phyloP scores from a whole-genome alignment of 2,888 invertebrate genomes.

The Lumbricus terrestris region DNA sequence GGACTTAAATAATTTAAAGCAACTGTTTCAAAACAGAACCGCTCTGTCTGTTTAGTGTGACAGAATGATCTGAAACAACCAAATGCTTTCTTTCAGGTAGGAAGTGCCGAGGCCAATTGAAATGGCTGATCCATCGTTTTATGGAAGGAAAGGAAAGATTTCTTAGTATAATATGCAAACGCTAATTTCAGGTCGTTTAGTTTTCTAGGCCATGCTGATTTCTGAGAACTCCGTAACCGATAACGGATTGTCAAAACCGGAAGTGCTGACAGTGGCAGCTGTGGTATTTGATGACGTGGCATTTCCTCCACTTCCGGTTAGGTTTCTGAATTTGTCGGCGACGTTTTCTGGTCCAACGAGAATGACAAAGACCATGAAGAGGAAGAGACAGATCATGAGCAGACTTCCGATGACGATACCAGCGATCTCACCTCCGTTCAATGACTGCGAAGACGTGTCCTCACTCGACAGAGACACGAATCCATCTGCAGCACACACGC shows the following conservation, averaged over 20 bases:
- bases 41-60: too few species aligned
- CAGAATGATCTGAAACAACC: too few species aligned
- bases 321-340: neutral
- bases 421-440: slow-evolving; percentile 26
- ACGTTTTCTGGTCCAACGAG: slow-evolving; percentile 14
- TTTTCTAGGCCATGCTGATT: neutral
- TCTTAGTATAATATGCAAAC: too few species aligned
- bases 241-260: slow-evolving; percentile 26
- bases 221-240: slow-evolving; percentile 1
- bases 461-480: slow-evolving; percentile 7
- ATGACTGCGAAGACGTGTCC: neutral
- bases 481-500: neutral
- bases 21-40: too few species aligned
- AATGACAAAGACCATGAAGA: slow-evolving; percentile 5
- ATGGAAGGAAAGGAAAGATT: too few species aligned
- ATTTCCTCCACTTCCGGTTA: neutral
- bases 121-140: too few species aligned
- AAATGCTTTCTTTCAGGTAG: too few species aligned
- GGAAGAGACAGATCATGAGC: slow-evolving; percentile 16
- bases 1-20: too few species aligned
- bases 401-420: slow-evolving; percentile 24
- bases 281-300: neutral
- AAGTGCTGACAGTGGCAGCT: neutral
- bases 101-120: too few species aligned
- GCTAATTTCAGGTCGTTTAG: neutral